Percentiles rank a stretch among this genome's conserved stretches.
phyloP scores from a whole-genome alignment of 1,140 invertebrate genomes.

The Heliconius eleuchia region DNA sequence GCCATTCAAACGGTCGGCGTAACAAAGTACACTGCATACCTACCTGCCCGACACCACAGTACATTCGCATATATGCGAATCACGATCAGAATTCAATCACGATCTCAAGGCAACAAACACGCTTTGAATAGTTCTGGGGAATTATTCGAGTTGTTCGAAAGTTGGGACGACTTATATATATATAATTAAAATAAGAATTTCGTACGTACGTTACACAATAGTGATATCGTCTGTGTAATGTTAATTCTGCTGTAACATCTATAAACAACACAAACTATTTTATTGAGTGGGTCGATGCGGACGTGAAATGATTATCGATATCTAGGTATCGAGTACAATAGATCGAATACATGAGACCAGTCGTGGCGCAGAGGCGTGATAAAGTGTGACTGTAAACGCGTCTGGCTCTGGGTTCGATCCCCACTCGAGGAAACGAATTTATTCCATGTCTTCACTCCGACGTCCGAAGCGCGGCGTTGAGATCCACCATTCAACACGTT shows the following conservation, averaged over 20 bases:
- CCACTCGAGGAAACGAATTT: no score
- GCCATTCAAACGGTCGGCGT: conserved; percentile 31
- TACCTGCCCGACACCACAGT: conserved; percentile 23
- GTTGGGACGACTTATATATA: conserved; percentile 34
- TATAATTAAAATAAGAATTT: conserved; percentile 37
- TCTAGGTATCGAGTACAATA: conserved; percentile 8
- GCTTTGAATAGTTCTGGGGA: conserved; percentile 43
- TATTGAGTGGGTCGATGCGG: conserved; percentile 9
- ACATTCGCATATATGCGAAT: conserved; percentile 42
- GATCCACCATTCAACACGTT: no score
- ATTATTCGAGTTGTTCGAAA: conserved; percentile 46
- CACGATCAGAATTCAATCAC: conserved; percentile 49
- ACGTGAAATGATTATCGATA: conserved; percentile 19
- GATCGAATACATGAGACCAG: not conserved
- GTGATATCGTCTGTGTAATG: conserved; percentile 25
- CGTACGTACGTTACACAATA: conserved; percentile 33
- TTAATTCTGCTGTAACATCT: conserved; percentile 26
- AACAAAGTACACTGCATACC: conserved; percentile 27
- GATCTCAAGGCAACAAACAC: conserved; percentile 50
- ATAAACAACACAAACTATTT: conserved; percentile 19
- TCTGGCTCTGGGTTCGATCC: no score
- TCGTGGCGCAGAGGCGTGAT: no score
- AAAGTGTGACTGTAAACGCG: no score
- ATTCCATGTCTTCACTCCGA: no score
- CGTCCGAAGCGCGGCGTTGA: no score